These are phyloP conservation scores for Euglossa dilemma DNA, from an alignment of 1,140 invertebrate species.

Conservation along the genomic window DNA sequence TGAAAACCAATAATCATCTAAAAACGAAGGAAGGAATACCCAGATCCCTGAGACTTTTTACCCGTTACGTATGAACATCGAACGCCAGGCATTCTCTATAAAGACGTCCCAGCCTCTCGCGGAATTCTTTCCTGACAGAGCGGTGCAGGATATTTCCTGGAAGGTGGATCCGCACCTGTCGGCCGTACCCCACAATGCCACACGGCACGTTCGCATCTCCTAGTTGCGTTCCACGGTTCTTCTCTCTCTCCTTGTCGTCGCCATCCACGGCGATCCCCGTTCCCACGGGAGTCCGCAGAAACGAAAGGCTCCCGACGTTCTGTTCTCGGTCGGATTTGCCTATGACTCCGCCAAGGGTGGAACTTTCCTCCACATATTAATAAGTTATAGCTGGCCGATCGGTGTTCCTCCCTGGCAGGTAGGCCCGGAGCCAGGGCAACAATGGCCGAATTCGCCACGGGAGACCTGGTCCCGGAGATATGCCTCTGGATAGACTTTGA, in stretches of 20 bases:
- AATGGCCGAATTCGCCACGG: slow-evolving; percentile 77
- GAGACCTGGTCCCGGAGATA: slow-evolving; percentile 73
- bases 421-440: slow-evolving; percentile 63
- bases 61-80: neutral
- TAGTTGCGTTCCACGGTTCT: slow-evolving; percentile 39
- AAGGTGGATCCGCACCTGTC: slow-evolving; percentile 64
- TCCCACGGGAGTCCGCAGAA: slow-evolving; percentile 73
- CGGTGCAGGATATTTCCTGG: slow-evolving; percentile 64
- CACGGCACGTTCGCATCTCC: slow-evolving; percentile 35
- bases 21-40: too few relatives aligned
- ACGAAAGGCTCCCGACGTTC: slow-evolving; percentile 59
- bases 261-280: slow-evolving; percentile 21
- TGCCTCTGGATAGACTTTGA: slow-evolving; percentile 80
- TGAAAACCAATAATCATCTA: too few relatives aligned
- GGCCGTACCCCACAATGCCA: slow-evolving; percentile 28
- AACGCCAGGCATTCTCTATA: slow-evolving; percentile 46
- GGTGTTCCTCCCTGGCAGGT: slow-evolving; percentile 68
- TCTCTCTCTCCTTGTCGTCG: slow-evolving; percentile 27
- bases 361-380: slow-evolving; percentile 78
- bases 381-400: slow-evolving; percentile 80
- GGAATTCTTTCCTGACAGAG: slow-evolving; percentile 46
- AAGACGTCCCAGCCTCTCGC: slow-evolving; percentile 47
- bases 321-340: slow-evolving; percentile 62
- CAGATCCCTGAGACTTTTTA: too few relatives aligned
- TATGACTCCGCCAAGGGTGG: slow-evolving; percentile 10